Base-by-base conservation (phyloP, 1,140 invertebrate species). In the Ceratosolen fusciceps region DNA sequence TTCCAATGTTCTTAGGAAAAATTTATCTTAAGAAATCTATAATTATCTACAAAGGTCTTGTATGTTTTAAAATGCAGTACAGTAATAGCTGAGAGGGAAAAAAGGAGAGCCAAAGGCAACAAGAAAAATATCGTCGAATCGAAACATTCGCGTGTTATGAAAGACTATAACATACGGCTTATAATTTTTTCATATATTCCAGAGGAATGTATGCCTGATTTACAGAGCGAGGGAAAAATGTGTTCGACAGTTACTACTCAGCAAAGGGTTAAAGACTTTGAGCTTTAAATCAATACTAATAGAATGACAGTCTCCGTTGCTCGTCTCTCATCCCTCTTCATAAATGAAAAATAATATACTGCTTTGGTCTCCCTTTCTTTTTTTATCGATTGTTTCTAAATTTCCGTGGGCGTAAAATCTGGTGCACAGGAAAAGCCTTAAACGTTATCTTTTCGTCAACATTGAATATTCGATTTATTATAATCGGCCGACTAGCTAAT, bases 271-370 rank as follows among this genome's bases (percentile, higher is more conserved):
- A 77, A 71, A 62, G 76, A 72, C 76, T 49, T 71, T 71, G 52
- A 77, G 76, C 39, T n/a, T 56, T 71, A 56, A 77, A 77, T 77
- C 67, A 49, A 71, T 77, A 60, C 58, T n/a, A n/a, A 49, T 29
- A n/a, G 54, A 24, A 47, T 34, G 26, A 39, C 49, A 26, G 67
- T 71, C 76, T 71, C 58, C 67, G 67, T 70, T 31, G 47, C 75
- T 68, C 65, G 39, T 62, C 71, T 56, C 65, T 68, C 71, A 24
- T 65, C 77, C 43, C 52, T 58, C 31, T 43, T 82, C 49, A 71
- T 73, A 79, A 74, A 77, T 29, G 52, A 76, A 80, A 77, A 83
- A 80, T 79, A 68, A 68, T 82, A 14, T 71, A 14, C 9, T 34
- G 39, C 9, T 26, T 58, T n/a, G 24, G 77, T 43, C n/a, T 60